phyloP scores from a whole-genome alignment of 2,888 invertebrate genomes.

The Drosophila kuntzei region DNA sequence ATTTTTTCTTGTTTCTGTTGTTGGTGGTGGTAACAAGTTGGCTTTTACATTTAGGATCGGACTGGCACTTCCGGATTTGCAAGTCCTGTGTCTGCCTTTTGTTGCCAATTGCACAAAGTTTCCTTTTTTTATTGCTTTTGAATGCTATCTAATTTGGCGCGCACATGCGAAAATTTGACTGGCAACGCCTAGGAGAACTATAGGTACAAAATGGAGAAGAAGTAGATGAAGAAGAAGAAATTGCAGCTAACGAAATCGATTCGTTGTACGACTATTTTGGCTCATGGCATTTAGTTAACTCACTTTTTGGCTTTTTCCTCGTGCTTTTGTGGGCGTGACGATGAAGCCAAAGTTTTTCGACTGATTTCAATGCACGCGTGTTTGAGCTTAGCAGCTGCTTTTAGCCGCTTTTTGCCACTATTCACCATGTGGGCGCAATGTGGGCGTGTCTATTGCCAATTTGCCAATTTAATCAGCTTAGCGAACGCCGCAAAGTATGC shows the following conservation, averaged over 20 bases:
- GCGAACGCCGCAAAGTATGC: constrained; percentile 38
- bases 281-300: constrained; percentile 47
- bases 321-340: constrained; percentile 53
- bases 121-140: constrained; percentile 68
- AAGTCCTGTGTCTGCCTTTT: constrained; percentile 16
- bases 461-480: constrained; percentile 72
- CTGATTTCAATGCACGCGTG: constrained; percentile 63
- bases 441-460: constrained; percentile 59
- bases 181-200: constrained; percentile 56
- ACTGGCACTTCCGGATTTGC: constrained; percentile 19
- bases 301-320: constrained; percentile 2
- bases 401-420: constrained; percentile 7
- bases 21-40: constrained; percentile 12
- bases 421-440: constrained; percentile 27
- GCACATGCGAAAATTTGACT: constrained; percentile 75
- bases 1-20: constrained; percentile 4
- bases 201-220: constrained; percentile 1
- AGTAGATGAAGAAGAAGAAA: constrained; percentile 1
- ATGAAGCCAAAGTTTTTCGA: constrained; percentile 49
- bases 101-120: constrained; percentile 60
- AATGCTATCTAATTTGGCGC: constrained; percentile 70
- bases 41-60: constrained; percentile 15
- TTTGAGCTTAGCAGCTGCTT: constrained; percentile 62
- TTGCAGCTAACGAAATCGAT: constrained; percentile 56
- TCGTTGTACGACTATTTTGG: constrained; percentile 38